Base-by-base conservation (phyloP, 1,140 invertebrate genomes). In the Lordiphosa mommai region DNA sequence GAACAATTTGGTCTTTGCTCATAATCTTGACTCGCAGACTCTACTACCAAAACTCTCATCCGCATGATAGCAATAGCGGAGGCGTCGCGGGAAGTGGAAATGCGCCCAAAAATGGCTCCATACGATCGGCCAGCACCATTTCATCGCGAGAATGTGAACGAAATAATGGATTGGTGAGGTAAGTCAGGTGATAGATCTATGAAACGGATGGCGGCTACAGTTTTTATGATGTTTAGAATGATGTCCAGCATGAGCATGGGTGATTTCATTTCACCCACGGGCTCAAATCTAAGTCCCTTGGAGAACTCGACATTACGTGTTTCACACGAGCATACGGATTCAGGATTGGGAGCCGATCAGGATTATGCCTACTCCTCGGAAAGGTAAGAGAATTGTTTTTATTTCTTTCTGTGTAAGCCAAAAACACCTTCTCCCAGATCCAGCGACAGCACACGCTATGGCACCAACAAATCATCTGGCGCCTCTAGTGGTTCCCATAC, bases 321-420 rank as follows among this genome's bases (percentile, higher is more conserved):
- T 9, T 92, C 92, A 6, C 92, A 93, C 61, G 93, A 93, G 72
- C 92, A 93, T 71, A 93, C 92, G 0, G 93, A 93, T 80, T 93
- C 93, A 0, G 93, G 92, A 1, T 84, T 93, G 1, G 92, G 92
- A 17, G 92, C 91, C n/a, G 93, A 93, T 88, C 92, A 93, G 82
- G 92, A 93, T 59, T 93, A 92, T 77, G 91, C 91, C 3, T 92
- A 92, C 84, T 92, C 91, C 38, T 92, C 91, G 12, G 92, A 92
- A 80, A 90, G 92, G 92, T 92, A 63, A 56, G 33, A 12, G 4
- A 40, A 36, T 3, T 23, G 0, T n/a, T 0, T 7, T 0, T 16
- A 4, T 33, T 9, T 47, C 40, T 7, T 1, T 13, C 0, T 51
- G 1, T 37, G 3, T 47, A 29, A 32, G 6, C 49, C 10, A 27